A percentile compares a stretch with the other conserved stretches of the same genome.
Evolutionary conservation across 2,797 vertebrate species (phyloP).

Genomic region (Tachyglossus aculeatus): DNA sequence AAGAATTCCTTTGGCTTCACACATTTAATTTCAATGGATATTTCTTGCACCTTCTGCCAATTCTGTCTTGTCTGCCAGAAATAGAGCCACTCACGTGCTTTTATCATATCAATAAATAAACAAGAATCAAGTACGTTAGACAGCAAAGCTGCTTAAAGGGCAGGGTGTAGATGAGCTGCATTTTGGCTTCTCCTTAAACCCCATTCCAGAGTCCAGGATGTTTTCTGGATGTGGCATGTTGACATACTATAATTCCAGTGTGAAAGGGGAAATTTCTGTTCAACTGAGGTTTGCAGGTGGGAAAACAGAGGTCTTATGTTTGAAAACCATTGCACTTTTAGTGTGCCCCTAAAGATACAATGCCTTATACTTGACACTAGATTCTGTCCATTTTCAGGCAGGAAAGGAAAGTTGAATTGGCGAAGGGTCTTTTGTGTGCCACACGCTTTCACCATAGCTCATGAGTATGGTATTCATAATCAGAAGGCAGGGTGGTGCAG

Average conservation of each 20-base stretch:
- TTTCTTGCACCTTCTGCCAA: neutral
- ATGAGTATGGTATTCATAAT: no score
- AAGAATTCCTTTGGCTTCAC: constrained; percentile 5
- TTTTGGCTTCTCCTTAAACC: neutral
- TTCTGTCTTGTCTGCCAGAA: neutral
- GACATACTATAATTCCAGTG: constrained; percentile 9
- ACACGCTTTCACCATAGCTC: no score
- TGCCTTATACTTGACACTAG: no score
- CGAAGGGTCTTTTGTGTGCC: no score
- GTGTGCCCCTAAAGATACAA: no score
- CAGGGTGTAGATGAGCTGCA: neutral
- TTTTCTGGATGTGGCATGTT: neutral
- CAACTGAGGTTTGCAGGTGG: no score
- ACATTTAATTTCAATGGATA: neutral
- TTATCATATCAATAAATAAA: constrained; percentile 18
- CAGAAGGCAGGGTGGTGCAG: no score
- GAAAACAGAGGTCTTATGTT: no score
- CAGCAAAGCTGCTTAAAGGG: neutral
- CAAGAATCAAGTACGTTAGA: constrained; percentile 1
- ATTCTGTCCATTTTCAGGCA: no score
- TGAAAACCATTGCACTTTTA: no score
- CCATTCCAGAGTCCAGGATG: constrained; percentile 1
- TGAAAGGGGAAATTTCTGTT: neutral
- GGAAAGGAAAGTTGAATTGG: no score
- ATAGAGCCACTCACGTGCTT: neutral